A percentile compares a stretch with the other conserved stretches of the same genome.
Evolutionary conservation across 2,113 vertebrate genomes (phyloP).

Genomic region (Tychaedon coryphoeus): DNA sequence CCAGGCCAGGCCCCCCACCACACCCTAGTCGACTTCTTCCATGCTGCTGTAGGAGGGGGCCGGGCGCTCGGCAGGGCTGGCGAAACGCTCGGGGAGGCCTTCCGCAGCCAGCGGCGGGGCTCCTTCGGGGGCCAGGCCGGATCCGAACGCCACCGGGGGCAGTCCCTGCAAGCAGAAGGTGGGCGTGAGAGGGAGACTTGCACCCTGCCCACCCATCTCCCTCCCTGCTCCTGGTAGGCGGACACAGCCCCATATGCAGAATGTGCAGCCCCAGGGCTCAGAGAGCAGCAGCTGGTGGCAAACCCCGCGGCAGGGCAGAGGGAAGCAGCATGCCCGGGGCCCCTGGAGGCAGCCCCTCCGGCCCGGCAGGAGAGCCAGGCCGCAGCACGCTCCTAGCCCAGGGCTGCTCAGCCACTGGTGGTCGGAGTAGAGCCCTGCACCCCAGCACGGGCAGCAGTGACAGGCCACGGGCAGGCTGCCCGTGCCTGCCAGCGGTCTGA

Average conservation of each 20-base stretch:
- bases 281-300: neutral
- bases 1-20: neutral
- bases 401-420: neutral
- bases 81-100: constrained; percentile 81
- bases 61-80: constrained; percentile 79
- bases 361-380: constrained; percentile 34
- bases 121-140: constrained; percentile 85
- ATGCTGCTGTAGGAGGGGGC: constrained; percentile 94
- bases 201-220: neutral
- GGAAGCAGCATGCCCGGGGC: neutral
- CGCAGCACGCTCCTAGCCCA: neutral
- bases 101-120: constrained; percentile 80
- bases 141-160: constrained; percentile 81
- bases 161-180: constrained; percentile 91
- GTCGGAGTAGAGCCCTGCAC: neutral
- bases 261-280: fast-evolving
- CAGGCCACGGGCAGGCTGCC: neutral
- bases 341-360: neutral
- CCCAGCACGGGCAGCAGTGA: neutral
- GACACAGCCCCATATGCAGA: fast-evolving
- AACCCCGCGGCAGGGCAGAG: neutral
- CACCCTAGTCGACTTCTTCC: constrained; percentile 92
- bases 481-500: neutral
- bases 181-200: neutral
- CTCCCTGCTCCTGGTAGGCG: neutral